These are phyloP conservation scores for Lasioglossum leucozonium DNA, from an alignment of 2,888 invertebrate species.

Conservation along the genomic window DNA sequence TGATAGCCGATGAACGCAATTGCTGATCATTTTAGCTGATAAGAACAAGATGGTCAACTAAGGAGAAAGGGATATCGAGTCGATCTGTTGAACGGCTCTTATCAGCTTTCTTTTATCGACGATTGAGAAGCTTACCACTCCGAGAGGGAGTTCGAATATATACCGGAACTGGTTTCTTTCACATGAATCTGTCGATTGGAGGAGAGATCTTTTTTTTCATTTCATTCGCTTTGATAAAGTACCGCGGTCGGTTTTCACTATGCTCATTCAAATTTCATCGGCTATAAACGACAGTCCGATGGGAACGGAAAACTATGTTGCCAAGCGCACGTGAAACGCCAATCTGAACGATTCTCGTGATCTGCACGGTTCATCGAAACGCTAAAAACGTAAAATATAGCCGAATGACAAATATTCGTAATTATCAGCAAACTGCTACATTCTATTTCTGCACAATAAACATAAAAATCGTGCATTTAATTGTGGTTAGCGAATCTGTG, in stretches of 20 bases:
- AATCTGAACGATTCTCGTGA: background rate
- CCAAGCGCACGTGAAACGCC: background rate
- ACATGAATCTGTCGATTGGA: background rate
- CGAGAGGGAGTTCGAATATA: conserved; percentile 35
- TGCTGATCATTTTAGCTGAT: conserved; percentile 34
- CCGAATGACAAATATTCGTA: background rate
- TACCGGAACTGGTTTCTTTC: conserved; percentile 30
- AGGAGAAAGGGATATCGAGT: conserved; percentile 43
- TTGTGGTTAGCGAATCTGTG: background rate
- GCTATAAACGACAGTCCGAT: background rate
- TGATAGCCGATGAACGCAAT: conserved; percentile 39
- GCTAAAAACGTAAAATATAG: background rate
- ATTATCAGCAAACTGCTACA: too few species aligned
- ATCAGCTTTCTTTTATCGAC: conserved; percentile 51
- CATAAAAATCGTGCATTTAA: too few species aligned
- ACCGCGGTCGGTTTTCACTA: background rate
- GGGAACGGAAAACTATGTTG: background rate
- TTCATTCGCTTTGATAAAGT: background rate
- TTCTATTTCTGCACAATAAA: too few species aligned
- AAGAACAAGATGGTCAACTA: conserved; percentile 43
- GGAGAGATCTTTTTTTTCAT: background rate
- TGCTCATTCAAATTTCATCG: background rate
- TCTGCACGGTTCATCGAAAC: background rate
- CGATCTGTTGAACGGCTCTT: conserved; percentile 46
- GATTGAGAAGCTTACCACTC: conserved; percentile 52